Base-by-base conservation (phyloP, 2,113 vertebrate species). In the Proterorhinus semilunaris region DNA sequence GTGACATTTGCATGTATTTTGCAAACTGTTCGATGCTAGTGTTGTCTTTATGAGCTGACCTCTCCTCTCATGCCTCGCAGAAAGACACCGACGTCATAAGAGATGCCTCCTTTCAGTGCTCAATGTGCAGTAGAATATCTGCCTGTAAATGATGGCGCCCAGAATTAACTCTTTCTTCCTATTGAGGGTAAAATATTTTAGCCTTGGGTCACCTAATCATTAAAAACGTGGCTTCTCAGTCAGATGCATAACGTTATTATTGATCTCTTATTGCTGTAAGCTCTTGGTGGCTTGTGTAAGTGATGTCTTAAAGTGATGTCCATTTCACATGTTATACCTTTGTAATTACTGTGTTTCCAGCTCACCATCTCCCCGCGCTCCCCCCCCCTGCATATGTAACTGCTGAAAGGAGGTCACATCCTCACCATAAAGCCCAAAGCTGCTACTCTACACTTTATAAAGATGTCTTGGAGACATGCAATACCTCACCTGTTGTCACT, bases 1-100 rank as follows among this genome's bases (percentile, higher is more conserved):
- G n/a, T 27, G 43, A 57, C 45, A 76, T 87, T 83, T 88, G 81
- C 86, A 81, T 89, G 17, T 80, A 6, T 66, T 83, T 84, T 83
- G 79, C 74, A 62, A 70, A 68, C 10, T 42, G 58, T 66, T 61
- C 69, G 58, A 44, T 43, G 7, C 42, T 53, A 46, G 55, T 80
- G 73, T 42, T 8, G 61, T 76, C 12, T 13, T 11, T 12, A 8
- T 11, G 51, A 5, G 57, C 10, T 43, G 36, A 76, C 65, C 59
- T 68, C 54, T 65, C 61, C 36, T 8, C 54, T 4, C 27, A 16
- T 49, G n/a, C 27, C 49, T 50, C 36, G 15, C 42, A 45, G 44
- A 45, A 45, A 61, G 36, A 61, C 36, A n/a, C 58, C 6, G 7
- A 11, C 44, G 53, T 7, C 10, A 36, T 43, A 43, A 13, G 11